Percentiles rank a stretch among this genome's conserved stretches.
Evolutionary conservation across 2,113 vertebrate genomes (phyloP).

Genomic region (Oreochromis spilurus): DNA sequence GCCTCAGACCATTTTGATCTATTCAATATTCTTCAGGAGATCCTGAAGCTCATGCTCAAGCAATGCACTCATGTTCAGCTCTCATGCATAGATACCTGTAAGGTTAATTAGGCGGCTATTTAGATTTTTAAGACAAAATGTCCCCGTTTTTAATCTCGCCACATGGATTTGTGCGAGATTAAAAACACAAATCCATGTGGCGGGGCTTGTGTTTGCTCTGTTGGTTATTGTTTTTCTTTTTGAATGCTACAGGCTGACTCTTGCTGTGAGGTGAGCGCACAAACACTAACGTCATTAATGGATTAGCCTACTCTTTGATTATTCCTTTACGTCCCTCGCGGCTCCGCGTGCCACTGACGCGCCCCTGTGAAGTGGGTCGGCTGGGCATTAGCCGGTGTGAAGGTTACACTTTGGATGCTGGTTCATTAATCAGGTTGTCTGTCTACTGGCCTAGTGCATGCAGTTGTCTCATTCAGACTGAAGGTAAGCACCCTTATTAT

Average conservation of each 20-base stretch:
- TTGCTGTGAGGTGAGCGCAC: neutral
- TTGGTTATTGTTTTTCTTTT: neutral
- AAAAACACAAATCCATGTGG: neutral
- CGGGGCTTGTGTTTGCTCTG: neutral
- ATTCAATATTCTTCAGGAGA: neutral
- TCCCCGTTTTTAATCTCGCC: neutral
- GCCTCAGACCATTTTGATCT: neutral
- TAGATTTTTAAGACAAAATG: neutral
- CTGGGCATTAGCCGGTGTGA: constrained; percentile 19
- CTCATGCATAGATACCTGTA: neutral
- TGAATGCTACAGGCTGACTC: neutral
- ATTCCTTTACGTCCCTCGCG: neutral
- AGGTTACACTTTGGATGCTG: neutral
- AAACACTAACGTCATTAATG: constrained; percentile 48
- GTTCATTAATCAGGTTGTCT: neutral
- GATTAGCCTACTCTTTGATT: constrained; percentile 46
- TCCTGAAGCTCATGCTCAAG: neutral
- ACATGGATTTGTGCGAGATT: neutral
- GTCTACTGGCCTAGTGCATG: neutral
- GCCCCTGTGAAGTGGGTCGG: constrained; percentile 11
- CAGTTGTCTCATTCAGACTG: neutral
- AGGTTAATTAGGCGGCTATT: neutral
- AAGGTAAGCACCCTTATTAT: constrained; percentile 11
- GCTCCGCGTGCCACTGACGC: neutral
- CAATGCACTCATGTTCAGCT: neutral